Percentiles rank a stretch among this genome's conserved stretches.
Evolutionary conservation across 2,113 vertebrate species (phyloP).

Genomic region (Brachyhypopomus occidentalis): DNA sequence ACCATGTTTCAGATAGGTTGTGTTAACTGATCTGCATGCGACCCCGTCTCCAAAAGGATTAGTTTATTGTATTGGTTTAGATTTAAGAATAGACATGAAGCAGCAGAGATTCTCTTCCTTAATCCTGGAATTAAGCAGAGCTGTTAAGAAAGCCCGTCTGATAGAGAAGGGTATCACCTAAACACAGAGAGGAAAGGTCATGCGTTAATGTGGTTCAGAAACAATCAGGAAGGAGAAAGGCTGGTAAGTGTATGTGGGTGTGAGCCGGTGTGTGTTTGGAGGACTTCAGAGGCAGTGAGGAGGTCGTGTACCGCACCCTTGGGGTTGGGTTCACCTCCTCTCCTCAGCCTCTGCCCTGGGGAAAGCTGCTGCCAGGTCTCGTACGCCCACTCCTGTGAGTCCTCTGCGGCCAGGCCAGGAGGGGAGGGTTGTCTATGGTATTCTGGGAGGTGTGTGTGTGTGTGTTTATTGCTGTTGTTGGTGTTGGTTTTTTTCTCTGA

Average conservation of each 20-base stretch:
- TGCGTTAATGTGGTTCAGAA: not conserved
- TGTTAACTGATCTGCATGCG: not conserved
- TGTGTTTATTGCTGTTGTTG: constrained; percentile 61
- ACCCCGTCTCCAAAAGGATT: not conserved
- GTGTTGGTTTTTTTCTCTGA: constrained; percentile 57
- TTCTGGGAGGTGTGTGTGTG: constrained; percentile 71
- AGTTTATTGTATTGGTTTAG: not conserved
- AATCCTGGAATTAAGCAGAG: not conserved
- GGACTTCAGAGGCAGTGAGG: constrained; percentile 8
- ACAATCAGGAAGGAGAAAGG: not conserved
- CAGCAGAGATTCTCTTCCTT: too few species aligned
- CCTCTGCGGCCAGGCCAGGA: constrained; percentile 71
- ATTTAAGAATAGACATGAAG: not conserved
- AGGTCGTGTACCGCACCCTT: constrained; percentile 34
- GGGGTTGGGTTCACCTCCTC: constrained; percentile 57
- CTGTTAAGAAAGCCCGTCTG: not conserved
- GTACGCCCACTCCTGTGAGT: constrained; percentile 60
- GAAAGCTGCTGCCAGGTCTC: constrained; percentile 78
- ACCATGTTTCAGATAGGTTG: not conserved
- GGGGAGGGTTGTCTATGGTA: constrained; percentile 73
- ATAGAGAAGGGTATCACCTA: not conserved
- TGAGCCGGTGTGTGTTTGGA: not conserved
- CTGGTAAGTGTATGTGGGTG: constrained; percentile 5
- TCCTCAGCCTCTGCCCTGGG: constrained; percentile 66
- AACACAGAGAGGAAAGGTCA: not conserved